Base-by-base conservation (phyloP, 2,113 vertebrate species). In the Progne subis region DNA sequence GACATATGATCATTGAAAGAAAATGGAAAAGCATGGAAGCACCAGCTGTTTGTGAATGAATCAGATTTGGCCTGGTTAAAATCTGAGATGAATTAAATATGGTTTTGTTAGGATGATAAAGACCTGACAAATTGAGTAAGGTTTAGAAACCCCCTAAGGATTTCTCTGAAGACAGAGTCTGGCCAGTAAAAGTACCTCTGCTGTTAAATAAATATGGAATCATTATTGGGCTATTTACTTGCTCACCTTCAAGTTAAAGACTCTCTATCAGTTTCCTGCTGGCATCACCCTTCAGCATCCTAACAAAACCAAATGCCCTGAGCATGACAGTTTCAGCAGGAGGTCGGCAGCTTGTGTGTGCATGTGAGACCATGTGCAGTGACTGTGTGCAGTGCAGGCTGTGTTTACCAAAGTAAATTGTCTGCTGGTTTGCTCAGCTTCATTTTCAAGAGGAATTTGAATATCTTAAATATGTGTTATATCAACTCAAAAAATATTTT, bases 41-140 rank as follows among this genome's bases (percentile, higher is more conserved):
- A 92, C 77, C 82, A 64, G 68, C 94, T 97, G 89, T 94, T 95
- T 97, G 90, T 89, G 75, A 95, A 87, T 88, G 91, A 97, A 92
- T 97, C 86, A 89, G 82, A 95, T 89, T 81, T 93, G 90, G 94
- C 94, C 92, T 68, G 68, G 63, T 87, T 72, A 91, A 86, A 92
- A 96, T 92, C 76, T 92, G 87, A 90, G 93, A 96, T 92, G 76
- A 91, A 92, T 92, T 90, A 94, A 96, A 93, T 95, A 92, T 83
- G 82, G 90, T 86, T 95, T 79, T 81, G 74, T 94, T 76, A 90
- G 63, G 20, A 81, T 68, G 47, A 95, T 88, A 92, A 95, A 96
- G 82, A 43, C 14, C 14, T 56, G 94, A 84, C 90, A 90, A 96
- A 95, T 79, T 88, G 88, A 87, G 95, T 69, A 50, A 88, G 75